Evolutionary conservation across 1,140 invertebrate species (phyloP).

Genomic region (Schlechtendalia chinensis): DNA sequence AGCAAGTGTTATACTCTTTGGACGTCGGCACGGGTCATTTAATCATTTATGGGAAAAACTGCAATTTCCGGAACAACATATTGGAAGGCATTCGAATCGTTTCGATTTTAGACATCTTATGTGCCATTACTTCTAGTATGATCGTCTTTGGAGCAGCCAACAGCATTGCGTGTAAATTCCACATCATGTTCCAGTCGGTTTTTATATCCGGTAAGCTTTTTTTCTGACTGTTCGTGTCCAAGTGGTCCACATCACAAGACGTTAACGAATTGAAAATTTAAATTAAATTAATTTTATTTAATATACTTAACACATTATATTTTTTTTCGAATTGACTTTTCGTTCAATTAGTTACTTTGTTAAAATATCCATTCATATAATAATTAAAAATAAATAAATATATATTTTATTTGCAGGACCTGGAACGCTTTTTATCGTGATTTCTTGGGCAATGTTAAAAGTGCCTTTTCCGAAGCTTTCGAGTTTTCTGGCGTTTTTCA

Average conservation of each 20-base stretch:
- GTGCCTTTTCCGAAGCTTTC: neutral
- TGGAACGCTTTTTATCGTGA: conserved; percentile 16
- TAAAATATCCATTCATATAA: too few relatives aligned
- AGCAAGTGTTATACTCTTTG: conserved; percentile 35
- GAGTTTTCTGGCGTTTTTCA: neutral
- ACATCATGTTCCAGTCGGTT: neutral
- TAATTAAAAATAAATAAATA: too few relatives aligned
- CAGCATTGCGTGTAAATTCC: neutral
- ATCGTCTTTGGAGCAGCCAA: neutral
- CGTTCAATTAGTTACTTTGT: too few relatives aligned
- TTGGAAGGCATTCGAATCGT: neutral
- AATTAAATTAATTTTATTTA: too few relatives aligned
- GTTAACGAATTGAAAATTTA: too few relatives aligned
- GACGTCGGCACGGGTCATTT: conserved; percentile 28
- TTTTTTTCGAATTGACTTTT: too few relatives aligned
- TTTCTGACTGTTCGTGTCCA: too few relatives aligned
- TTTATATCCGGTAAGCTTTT: conserved; percentile 36
- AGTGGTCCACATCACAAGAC: too few relatives aligned
- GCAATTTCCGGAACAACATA: conserved; percentile 7
- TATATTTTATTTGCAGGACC: neutral
- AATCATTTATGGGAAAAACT: conserved; percentile 11
- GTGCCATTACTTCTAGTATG: neutral
- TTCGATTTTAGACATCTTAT: neutral
- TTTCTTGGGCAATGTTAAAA: neutral
- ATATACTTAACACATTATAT: too few relatives aligned